Evolutionary conservation across 1,140 invertebrate species (phyloP).

Genomic region (Brachionus sp.): DNA sequence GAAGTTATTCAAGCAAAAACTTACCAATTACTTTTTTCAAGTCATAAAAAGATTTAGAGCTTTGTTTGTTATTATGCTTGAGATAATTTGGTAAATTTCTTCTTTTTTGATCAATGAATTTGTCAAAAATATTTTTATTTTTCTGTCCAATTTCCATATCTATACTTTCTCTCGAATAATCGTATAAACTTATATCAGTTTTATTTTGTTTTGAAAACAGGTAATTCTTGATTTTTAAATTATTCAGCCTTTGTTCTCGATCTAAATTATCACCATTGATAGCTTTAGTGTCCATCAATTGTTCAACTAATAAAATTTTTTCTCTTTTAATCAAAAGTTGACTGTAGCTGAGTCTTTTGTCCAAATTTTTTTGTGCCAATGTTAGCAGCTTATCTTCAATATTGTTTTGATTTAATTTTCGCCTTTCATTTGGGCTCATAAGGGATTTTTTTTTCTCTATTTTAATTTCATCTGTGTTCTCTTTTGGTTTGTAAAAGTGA

Average conservation of each 20-base stretch:
- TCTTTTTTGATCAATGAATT: conserved; percentile 32
- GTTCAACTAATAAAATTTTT: conserved; percentile 17
- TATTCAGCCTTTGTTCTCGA: neutral
- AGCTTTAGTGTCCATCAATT: neutral
- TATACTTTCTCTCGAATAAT: neutral
- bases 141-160: neutral
- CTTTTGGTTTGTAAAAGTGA: neutral
- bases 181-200: neutral
- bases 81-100: neutral
- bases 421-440: neutral
- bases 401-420: neutral
- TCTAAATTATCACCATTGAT: neutral
- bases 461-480: neutral
- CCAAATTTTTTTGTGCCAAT: neutral
- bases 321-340: conserved; percentile 33
- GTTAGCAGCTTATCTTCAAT: conserved; percentile 28
- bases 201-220: neutral
- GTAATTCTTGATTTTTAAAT: neutral
- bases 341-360: neutral
- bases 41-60: neutral
- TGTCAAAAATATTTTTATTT: conserved; percentile 12
- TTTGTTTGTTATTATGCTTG: neutral
- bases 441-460: conserved; percentile 3
- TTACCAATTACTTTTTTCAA: conserved; percentile 24
- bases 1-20: neutral